Base-by-base conservation (phyloP, 1,140 invertebrate species). In the Sinonovacula constricta region DNA sequence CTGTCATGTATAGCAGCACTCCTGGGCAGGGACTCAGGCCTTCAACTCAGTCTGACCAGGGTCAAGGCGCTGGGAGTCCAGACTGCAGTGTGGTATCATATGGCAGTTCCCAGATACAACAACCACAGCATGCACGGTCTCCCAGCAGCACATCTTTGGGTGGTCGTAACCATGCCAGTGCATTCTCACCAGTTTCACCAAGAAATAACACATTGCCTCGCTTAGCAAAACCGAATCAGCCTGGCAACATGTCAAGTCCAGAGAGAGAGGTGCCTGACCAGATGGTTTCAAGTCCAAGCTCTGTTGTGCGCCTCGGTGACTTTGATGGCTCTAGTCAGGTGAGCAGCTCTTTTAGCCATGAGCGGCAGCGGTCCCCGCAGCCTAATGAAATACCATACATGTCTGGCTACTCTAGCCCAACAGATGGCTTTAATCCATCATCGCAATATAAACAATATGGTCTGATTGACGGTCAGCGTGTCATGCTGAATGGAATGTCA, bases 291-390 rank as follows among this genome's bases (percentile, higher is more conserved):
- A 54, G 60, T 26, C 81, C 83, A 31, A 85, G 82, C 34, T 85
- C 86, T n/a, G 71, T 84, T 18, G 80, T 83, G n/a, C 78, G 85
- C 12, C 59, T 85, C n/a, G 67, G 82, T 39, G 86, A 88, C 51
- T 86, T 86, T 77, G 88, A 89, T 60, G 85, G 86, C 18, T 85
- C 86, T 67, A 86, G 86, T 75, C 83, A 84, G 34, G 82, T 82
- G 4, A 85, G 84, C 77, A 80, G 78, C 33, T 49, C 62, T 2
- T 72, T 67, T 71, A 81, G 74, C 57, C 80, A 80, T 53, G 79
- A 74, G 36, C 30, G 63, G 53, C 28, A 60, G 62, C 39, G 63
- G 24, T 68, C 70, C 1, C 60, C 78, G 3, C 39, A 22, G 7
- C 69, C 53, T 10, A 39, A 31, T 49, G 63, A 67, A n/a, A 60